Base-by-base conservation (phyloP, 2,797 vertebrate genomes). In the Brotogeris chrysoptera region DNA sequence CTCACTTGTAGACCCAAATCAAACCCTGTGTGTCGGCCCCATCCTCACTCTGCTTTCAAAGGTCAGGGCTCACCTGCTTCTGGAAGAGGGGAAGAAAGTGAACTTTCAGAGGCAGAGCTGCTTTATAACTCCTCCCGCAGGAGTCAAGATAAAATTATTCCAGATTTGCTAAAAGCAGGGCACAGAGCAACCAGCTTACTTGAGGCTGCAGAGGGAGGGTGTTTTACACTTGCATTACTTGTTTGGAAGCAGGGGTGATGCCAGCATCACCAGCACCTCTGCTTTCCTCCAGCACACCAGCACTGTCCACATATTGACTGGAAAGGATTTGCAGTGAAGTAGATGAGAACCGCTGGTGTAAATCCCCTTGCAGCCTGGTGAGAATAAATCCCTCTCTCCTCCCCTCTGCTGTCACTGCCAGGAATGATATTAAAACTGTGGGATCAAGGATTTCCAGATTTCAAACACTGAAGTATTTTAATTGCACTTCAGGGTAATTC, bases 401-500 rank as follows among this genome's bases (percentile, higher is more conserved):
- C 25, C 27, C 21, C 36, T 87, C 41, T 69, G 63, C 38, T 83
- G 86, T 85, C 63, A 86, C 53, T 84, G 90, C 34, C 18, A 91
- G 43, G 65, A 93, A 66, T 2, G 34, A 76, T 83, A 86, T 82
- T 79, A 86, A 86, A 83, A 78, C 66, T 50, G 34, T 77, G 68
- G 68, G 81, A 85, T 70, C 3, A 3, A 83, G 83, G 88, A 90
- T 92, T 91, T 93, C 86, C 73, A 88, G 70, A 80, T 85, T 93
- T 95, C 81, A 68, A 63, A 69, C 28, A 27, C 53, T 95, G n/a
- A 83, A 94, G 36, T 68, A 71, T 93, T 92, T 92, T 83, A 92
- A 92, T 72, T 94, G 85, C 43, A 90, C 86, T 87, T 97, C 80
- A 73, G 88, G 85, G 77, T 81, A 96, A 93, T 89, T 95, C 93